A percentile compares a stretch with the other conserved stretches of the same genome.
These are phyloP conservation scores for Argyrosomus japonicus DNA, from an alignment of 2,113 vertebrate genomes.

Conservation along the genomic window DNA sequence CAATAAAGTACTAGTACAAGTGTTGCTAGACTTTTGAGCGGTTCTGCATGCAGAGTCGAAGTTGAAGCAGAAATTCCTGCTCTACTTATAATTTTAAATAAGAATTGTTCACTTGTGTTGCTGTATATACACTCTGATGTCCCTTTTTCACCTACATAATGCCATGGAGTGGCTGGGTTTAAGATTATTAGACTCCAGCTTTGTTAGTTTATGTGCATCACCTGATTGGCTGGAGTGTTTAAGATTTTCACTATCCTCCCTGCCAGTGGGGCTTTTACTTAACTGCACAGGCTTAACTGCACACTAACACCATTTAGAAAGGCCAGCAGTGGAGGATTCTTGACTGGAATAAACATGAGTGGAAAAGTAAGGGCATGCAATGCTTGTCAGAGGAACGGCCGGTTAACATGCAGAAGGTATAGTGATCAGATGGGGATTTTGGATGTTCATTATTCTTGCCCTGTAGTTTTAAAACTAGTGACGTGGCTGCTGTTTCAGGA, in stretches of 20 bases:
- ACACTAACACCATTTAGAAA: constrained; percentile 40
- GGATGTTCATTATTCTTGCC: background rate
- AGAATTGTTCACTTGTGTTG: too few relatives aligned
- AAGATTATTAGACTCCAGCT: constrained; percentile 14
- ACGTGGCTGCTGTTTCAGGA: constrained; percentile 65
- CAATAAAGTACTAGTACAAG: background rate
- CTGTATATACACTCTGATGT: background rate
- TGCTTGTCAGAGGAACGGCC: constrained; percentile 74
- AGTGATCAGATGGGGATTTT: too few relatives aligned
- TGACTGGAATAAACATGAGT: constrained; percentile 59
- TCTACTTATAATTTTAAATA: too few relatives aligned
- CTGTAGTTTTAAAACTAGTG: background rate
- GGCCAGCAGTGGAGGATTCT: constrained; percentile 23
- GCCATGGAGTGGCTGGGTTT: background rate
- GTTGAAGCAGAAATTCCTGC: too few relatives aligned
- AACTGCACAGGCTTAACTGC: constrained; percentile 33
- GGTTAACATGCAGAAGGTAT: constrained; percentile 76
- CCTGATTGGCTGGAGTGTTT: constrained; percentile 63
- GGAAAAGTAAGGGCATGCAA: constrained; percentile 60
- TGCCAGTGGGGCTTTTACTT: constrained; percentile 30
- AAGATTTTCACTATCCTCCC: constrained; percentile 42
- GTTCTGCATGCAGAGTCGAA: too few relatives aligned
- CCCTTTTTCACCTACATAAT: too few relatives aligned
- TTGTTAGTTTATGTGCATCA: constrained; percentile 40
- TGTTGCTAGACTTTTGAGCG: background rate